A percentile compares a stretch with the other conserved stretches of the same genome.
These are phyloP conservation scores for Tetrao urogallus DNA, from an alignment of 2,113 vertebrate genomes.

Conservation along the genomic window DNA sequence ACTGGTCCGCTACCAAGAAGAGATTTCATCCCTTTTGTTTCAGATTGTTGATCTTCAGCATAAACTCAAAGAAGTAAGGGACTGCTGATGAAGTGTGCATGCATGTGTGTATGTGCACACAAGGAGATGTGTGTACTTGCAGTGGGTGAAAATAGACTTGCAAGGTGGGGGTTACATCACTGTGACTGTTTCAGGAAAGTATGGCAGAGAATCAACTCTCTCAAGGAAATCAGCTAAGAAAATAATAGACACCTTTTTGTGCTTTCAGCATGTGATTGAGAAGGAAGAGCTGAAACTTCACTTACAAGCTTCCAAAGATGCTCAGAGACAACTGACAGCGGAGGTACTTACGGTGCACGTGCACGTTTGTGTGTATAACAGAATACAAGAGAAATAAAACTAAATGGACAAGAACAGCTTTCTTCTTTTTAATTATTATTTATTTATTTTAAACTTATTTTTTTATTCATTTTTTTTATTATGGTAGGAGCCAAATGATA, in stretches of 20 bases:
- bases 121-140: rapidly evolving
- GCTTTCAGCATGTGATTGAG: constrained; percentile 90
- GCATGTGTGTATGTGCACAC: not conserved
- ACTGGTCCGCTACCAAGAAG: constrained; percentile 91
- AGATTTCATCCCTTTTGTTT: constrained; percentile 92
- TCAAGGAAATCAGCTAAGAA: not conserved
- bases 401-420: not conserved
- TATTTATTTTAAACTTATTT: not conserved
- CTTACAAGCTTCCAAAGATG: constrained; percentile 95
- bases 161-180: not conserved
- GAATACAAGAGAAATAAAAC: not conserved
- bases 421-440: not conserved
- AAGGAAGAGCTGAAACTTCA: constrained; percentile 97
- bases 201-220: not conserved
- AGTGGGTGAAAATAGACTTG: not conserved
- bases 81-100: not conserved
- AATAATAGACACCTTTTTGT: constrained; percentile 40
- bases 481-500: not conserved
- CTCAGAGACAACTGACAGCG: constrained; percentile 93
- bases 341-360: constrained; percentile 81
- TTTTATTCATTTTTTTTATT: not conserved
- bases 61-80: constrained; percentile 88
- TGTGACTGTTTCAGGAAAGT: not conserved
- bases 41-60: constrained; percentile 96
- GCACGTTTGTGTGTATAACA: not conserved